These are phyloP conservation scores for Borostomias antarcticus DNA, from an alignment of 2,797 vertebrate species.

Conservation along the genomic window DNA sequence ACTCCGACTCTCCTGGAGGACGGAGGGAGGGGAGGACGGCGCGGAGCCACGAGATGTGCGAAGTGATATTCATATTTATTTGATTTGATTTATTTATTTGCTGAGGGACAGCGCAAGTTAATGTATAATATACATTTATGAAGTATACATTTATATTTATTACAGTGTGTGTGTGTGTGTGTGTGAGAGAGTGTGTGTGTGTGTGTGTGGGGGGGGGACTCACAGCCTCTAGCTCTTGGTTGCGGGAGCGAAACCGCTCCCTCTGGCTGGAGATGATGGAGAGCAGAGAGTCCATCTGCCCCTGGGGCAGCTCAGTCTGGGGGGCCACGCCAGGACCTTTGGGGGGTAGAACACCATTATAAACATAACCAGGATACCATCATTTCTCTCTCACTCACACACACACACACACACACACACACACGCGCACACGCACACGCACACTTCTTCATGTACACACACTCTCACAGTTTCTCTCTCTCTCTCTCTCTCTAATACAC, in stretches of 20 bases:
- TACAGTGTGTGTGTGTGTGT: conserved; percentile 36
- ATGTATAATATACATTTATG: no score
- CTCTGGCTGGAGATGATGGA: conserved; percentile 99
- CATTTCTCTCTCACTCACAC: not conserved
- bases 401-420: not conserved
- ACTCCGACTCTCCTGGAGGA: conserved; percentile 83
- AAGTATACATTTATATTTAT: no score
- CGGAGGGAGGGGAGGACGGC: not conserved
- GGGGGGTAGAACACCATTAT: conserved; percentile 2
- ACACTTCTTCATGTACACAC: not conserved
- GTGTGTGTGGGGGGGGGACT: conserved; percentile 35
- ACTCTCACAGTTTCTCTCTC: not conserved
- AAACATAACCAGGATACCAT: conserved; percentile 5
- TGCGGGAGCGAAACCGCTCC: conserved; percentile 91
- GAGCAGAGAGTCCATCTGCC: conserved; percentile 93
- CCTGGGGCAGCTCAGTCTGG: conserved; percentile 81
- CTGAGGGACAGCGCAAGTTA: no score
- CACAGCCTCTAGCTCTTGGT: conserved; percentile 93
- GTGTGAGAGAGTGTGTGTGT: conserved; percentile 14
- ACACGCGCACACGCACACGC: conserved; percentile 7
- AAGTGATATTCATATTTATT: no score
- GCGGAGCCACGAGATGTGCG: no score
- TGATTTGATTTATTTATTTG: no score
- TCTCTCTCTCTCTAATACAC: conserved; percentile 4
- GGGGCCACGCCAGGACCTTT: conserved; percentile 52